Conservation (phyloP, 2,888 invertebrate species). For the Stenodema calcarata region DNA sequence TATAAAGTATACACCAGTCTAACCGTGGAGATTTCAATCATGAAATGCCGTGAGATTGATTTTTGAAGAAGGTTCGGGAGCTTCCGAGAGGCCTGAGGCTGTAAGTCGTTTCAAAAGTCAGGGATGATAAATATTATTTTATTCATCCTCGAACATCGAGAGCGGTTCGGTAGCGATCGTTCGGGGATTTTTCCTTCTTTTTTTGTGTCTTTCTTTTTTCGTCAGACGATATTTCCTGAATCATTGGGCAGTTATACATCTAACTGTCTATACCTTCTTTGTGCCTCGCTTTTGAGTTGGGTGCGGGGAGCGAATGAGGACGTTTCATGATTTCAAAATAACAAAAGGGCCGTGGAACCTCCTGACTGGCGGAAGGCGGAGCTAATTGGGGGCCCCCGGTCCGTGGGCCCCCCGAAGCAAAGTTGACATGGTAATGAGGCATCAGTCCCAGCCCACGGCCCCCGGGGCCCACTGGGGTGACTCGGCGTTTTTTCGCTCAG, state of each 20-base stretch:
- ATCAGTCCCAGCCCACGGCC: not conserved
- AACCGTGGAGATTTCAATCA: no score
- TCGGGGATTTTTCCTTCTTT: not conserved
- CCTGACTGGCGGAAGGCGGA: not conserved
- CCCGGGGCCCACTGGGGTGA: conserved; percentile 18
- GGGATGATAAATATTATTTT: not conserved
- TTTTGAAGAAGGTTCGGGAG: no score
- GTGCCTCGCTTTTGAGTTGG: not conserved
- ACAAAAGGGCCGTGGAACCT: not conserved
- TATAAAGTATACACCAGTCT: no score
- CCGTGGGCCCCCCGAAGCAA: not conserved
- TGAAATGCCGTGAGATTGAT: no score
- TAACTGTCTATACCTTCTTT: not conserved
- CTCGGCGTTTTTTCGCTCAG: conserved; percentile 1
- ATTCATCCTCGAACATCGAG: not conserved
- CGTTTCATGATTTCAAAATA: conserved; percentile 33
- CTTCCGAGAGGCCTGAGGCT: not conserved
- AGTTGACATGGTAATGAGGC: conserved; percentile 44
- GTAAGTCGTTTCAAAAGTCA: not conserved
- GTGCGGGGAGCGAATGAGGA: not conserved
- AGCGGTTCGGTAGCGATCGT: not conserved
- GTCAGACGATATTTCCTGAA: not conserved
- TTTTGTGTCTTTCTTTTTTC: not conserved
- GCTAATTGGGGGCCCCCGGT: conserved; percentile 22
- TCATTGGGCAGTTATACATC: conserved; percentile 30